Conservation (phyloP, 2,888 invertebrate species). For the Tetragonula carbonaria region DNA sequence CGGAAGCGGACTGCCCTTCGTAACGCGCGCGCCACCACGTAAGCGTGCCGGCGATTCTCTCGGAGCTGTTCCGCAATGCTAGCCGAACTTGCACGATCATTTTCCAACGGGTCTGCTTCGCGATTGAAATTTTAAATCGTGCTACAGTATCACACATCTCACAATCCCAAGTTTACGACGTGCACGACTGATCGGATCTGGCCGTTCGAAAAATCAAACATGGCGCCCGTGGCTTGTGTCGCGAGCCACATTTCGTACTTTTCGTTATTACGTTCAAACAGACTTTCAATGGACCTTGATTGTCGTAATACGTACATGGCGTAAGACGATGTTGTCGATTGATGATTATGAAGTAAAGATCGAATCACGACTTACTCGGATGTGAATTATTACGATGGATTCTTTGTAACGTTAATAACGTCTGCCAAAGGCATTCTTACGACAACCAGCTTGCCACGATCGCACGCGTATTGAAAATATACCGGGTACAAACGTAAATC, state of each 20-base stretch:
- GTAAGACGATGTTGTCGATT: not conserved
- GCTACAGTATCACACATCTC: not conserved
- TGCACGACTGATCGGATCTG: not conserved
- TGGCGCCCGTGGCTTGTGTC: not conserved
- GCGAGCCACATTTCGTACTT: not conserved
- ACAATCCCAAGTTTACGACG: not conserved
- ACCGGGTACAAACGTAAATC: too few relatives aligned
- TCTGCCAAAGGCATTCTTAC: not conserved
- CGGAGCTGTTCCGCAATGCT: constrained; percentile 57
- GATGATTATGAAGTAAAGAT: not conserved
- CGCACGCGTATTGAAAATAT: not conserved
- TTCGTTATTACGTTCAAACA: not conserved
- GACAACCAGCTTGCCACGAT: not conserved
- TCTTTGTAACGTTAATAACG: not conserved
- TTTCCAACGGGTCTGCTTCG: constrained; percentile 10
- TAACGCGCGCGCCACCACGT: constrained; percentile 76
- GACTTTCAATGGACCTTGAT: not conserved
- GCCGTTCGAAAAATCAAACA: not conserved
- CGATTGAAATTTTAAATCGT: constrained; percentile 30
- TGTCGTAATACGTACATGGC: not conserved
- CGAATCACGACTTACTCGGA: not conserved
- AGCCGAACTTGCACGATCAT: constrained; percentile 62
- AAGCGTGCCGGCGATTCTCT: constrained; percentile 50
- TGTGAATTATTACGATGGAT: not conserved
- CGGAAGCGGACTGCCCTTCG: constrained; percentile 77